Evolutionary conservation across 37 sponge, comb jelly and placozoan species (phyloP), one percentile per base, ranked within the genome.

Genomic region (Geodia barretti): DNA sequence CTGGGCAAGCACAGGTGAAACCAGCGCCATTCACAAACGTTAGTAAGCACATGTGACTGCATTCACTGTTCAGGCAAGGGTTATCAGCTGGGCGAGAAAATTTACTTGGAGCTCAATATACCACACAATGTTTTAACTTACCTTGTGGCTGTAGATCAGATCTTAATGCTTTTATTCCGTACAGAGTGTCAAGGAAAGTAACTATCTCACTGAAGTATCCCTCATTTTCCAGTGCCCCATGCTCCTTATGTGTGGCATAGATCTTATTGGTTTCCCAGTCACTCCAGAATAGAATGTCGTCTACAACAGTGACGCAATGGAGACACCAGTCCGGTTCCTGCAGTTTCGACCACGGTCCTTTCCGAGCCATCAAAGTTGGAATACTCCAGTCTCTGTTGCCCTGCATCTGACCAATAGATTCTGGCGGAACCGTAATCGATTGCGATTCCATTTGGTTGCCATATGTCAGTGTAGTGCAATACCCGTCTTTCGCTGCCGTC

Each of bases 11-110:
- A 72, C 93, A 92, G 0, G 72, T 40, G 73, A 75, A 85, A 9
- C 77, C 79, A 1, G 7, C 64, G 2, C 5, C 39, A 1, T 30
- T 37, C 9, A 73, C 14, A 32, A 78, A 42, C 4, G 72, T 65
- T 24, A 75, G 34, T 21, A 94, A 54, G 42, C 95, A 94, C 11
- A 94, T n/a, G 47, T 83, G 85, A 39, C 86, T 90, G 68, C 95
- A 94, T 8, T 54, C 39, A 21, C 71, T 72, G 20, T 4, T 62
- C 29, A 26, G 43, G 73, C 94, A 93, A 24, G 91, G 89, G 54
- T 77, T 86, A 29, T 43, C 2, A 62, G 43, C 93, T 93, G 79
- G 19, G 79, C n/a, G n/a, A n/a, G n/a, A n/a, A n/a, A n/a, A n/a
- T n/a, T n/a, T n/a, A n/a, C n/a, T n/a, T n/a, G n/a, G n/a, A n/a